Percentiles rank a stretch among this genome's conserved stretches.
Conservation (phyloP, 1,140 invertebrate genomes). For the Drosophila truncata region DNA sequence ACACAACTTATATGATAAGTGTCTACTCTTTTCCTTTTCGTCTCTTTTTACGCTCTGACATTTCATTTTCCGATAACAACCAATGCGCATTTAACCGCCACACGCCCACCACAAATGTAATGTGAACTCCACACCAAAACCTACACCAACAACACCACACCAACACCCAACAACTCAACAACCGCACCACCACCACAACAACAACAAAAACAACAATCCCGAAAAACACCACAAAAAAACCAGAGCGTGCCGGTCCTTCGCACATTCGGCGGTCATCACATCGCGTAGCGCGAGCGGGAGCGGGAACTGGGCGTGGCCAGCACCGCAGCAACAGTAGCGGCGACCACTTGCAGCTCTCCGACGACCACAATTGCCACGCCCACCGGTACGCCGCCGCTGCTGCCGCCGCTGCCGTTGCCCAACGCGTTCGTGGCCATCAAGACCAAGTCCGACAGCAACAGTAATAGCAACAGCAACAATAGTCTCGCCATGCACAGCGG, state of each 20-base stretch:
- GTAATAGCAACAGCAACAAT: slow-evolving; percentile 64
- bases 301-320: slow-evolving; percentile 76
- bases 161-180: slow-evolving; percentile 31
- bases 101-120: slow-evolving; percentile 62
- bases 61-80: slow-evolving; percentile 79
- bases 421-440: slow-evolving; percentile 81
- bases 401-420: slow-evolving; percentile 79
- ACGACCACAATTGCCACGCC: slow-evolving; percentile 66
- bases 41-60: slow-evolving; percentile 83
- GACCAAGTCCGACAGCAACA: slow-evolving; percentile 68
- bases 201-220: slow-evolving; percentile 35
- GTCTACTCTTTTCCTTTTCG: slow-evolving; percentile 83
- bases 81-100: slow-evolving; percentile 59
- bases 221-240: slow-evolving; percentile 60
- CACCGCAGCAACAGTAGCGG: slow-evolving; percentile 55
- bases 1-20: slow-evolving; percentile 84
- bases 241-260: slow-evolving; percentile 85
- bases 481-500: slow-evolving; percentile 65
- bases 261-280: slow-evolving; percentile 85
- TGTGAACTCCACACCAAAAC: slow-evolving; percentile 39
- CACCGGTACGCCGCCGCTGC: slow-evolving; percentile 74
- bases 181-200: slow-evolving; percentile 20
- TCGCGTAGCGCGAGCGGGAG: slow-evolving; percentile 85
- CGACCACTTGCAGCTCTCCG: slow-evolving; percentile 61
- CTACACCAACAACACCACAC: slow-evolving; percentile 43